Base-by-base conservation (phyloP, 2,113 vertebrate species). In the Istiophorus platypterus region DNA sequence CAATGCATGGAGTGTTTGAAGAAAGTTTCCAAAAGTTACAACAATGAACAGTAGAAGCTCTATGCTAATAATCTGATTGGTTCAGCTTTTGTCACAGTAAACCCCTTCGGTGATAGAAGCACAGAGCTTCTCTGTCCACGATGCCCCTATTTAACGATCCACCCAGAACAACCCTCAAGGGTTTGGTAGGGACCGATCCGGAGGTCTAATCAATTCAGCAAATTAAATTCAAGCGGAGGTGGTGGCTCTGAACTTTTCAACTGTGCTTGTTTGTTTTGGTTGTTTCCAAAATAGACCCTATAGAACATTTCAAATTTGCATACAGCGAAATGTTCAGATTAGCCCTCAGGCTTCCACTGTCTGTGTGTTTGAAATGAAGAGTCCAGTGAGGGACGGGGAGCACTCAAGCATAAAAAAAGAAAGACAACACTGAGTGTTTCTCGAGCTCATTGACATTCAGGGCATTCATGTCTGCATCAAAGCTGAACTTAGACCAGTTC, bases 191-290 rank as follows among this genome's bases (percentile, higher is more conserved):
- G 81, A 67, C 78, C 47, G 74, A 89, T 89, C 72, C 13, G 63
- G 72, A 39, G 71, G 47, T 83, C 81, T 73, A 89, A 90, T 95
- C 93, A 92, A 90, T 93, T 76, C 81, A 78, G 72, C 67, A 89
- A 90, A 94, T 93, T 90, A 82, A 88, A 90, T 81, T 72, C 61
- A 78, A 88, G 81, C 15, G 10, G 68, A 62, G 81, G 67, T 63
- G 76, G 79, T 66, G 84, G 61, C 78, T 86, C 72, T 78, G 65
- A 91, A 86, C 87, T 81, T 86, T 76, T 84, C 70, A 74, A 75
- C 70, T 27, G 6, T 27, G 58, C 51, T 41, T 85, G 69, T 82
- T 77, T 88, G 47, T 69, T 72, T 80, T 69, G 62, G 22, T 42
- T 13, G 47, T 58, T 37, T 78, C 76, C 9, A 24, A 54, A 74